Evolutionary conservation across 2,888 invertebrate species (phyloP).

Genomic region (Campoplex nolae): DNA sequence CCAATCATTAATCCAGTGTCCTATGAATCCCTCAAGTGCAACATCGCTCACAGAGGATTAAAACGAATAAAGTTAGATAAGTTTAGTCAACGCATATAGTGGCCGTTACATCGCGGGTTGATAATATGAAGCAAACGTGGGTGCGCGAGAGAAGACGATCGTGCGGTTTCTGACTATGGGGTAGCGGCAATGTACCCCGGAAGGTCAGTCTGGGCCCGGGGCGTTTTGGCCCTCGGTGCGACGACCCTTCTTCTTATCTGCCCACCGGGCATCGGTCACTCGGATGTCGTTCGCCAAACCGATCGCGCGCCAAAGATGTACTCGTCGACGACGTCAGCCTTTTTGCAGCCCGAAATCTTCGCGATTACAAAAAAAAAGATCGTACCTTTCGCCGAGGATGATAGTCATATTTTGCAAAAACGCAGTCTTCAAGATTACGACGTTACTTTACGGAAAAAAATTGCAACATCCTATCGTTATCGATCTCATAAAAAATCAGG

Average conservation of each 20-base stretch:
- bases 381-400: background rate
- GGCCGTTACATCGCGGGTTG: background rate
- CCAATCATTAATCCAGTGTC: conserved; percentile 36
- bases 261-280: conserved; percentile 58
- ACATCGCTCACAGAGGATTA: conserved; percentile 16
- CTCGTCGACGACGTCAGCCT: background rate
- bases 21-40: conserved; percentile 36
- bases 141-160: conserved; percentile 63
- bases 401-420: conserved; percentile 32
- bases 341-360: conserved; percentile 42
- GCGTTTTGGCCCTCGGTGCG: conserved; percentile 78
- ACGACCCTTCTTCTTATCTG: conserved; percentile 73
- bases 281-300: conserved; percentile 40
- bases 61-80: conserved; percentile 6
- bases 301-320: conserved; percentile 1
- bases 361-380: background rate
- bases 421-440: conserved; percentile 40
- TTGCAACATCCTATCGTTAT: conserved; percentile 31
- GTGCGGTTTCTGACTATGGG: conserved; percentile 78
- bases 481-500: conserved; percentile 11
- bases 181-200: conserved; percentile 81
- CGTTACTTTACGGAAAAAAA: background rate
- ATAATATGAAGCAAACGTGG: conserved; percentile 59
- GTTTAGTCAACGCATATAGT: conserved; percentile 25
- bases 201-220: conserved; percentile 78